Evolutionary conservation across 2,888 invertebrate genomes (phyloP), one percentile per base, ranked within the genome.

Genomic region (Carterocephalus palaemon): DNA sequence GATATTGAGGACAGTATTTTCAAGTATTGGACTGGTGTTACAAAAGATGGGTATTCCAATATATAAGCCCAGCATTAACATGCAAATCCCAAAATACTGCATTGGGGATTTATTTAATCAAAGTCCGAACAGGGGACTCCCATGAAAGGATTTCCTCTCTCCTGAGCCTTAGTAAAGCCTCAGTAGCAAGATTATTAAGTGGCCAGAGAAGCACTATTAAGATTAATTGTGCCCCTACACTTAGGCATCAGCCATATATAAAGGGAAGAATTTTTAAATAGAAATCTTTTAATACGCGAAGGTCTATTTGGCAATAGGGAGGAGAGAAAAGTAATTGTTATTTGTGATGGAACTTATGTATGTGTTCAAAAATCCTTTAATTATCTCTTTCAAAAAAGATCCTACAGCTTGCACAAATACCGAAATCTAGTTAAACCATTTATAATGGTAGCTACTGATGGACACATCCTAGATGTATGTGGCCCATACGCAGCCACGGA

Each of bases 311-410:
- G 41, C 7, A 41, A n/a, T 8, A 24, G 24, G 22, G 29, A 20
- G 12, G 23, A 45, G 7, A 29, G 13, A n/a, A 37, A 37, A 13
- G 9, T 38, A 6, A 45, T 45, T 12, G 23, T 20, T 12, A 45
- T 45, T 34, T 36, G 29, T 12, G 38, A 45, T 9, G 39, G 34
- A 8, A 49, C 49, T 4, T 42, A 46, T 13, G 20, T 49, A 1
- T 46, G 33, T 13, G 15, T 46, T 5, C 49, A 46, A 29, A 46
- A 29, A 9, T 32, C 26, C 23, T 28, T 17, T 16, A 49, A 49
- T 24, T 46, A 33, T 19, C 29, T 24, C 6, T 41, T 47, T 20
- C 31, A 47, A 37, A 47, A 32, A 37, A n/a, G n/a, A n/a, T 12
- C 13, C 6, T 34, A 47, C 13, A 41, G 41, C 19, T 22, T 36